These are phyloP conservation scores for Azorinus chamasolen DNA, from an alignment of 2,888 invertebrate genomes.

Conservation along the genomic window DNA sequence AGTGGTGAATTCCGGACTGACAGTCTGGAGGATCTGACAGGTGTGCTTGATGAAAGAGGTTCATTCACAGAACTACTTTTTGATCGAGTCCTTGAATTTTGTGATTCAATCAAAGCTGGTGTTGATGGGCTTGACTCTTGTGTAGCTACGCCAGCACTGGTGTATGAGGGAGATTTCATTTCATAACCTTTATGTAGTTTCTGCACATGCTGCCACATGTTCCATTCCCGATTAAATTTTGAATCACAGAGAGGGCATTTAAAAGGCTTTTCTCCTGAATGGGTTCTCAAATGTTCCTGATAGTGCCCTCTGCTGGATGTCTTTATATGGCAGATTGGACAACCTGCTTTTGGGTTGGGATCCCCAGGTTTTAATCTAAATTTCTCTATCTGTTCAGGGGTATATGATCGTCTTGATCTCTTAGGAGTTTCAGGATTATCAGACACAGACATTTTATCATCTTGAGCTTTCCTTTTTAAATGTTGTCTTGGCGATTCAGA, in stretches of 20 bases:
- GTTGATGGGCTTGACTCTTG: no score
- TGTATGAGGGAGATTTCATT: neutral
- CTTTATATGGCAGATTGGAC: neutral
- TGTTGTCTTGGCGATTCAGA: no score
- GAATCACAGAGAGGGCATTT: conserved; percentile 38
- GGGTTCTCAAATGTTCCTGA: neutral
- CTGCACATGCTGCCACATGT: conserved; percentile 39
- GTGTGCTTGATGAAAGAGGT: conserved; percentile 43
- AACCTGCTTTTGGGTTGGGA: neutral
- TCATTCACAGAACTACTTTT: conserved; percentile 11
- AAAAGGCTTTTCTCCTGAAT: neutral
- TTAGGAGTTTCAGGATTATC: neutral
- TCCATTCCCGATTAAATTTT: conserved; percentile 24
- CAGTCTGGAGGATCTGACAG: conserved; percentile 31
- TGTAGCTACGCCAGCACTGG: no score
- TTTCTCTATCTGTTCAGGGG: conserved; percentile 1
- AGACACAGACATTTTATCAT: no score
- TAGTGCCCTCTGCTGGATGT: neutral
- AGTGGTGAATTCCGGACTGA: conserved; percentile 46
- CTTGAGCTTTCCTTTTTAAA: no score
- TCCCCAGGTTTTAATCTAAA: neutral
- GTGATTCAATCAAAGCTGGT: neutral
- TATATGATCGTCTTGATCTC: neutral
- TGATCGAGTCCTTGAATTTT: neutral
- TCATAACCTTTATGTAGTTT: conserved; percentile 26